A percentile compares a stretch with the other conserved stretches of the same genome.
phyloP scores from a whole-genome alignment of 1,140 invertebrate genomes.

The Streblospio benedicti region DNA sequence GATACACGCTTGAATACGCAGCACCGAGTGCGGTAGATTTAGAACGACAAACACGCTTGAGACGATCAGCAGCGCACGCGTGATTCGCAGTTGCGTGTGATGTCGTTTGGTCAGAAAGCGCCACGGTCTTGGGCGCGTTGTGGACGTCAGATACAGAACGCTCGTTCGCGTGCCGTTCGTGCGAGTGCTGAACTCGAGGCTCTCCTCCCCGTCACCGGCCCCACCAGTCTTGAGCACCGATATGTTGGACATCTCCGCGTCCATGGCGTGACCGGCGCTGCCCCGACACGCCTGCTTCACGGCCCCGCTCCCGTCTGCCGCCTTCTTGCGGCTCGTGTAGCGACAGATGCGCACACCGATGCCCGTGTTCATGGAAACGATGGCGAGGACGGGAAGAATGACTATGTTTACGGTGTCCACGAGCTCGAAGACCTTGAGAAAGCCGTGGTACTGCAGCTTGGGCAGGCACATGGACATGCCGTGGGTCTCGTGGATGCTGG shows the following conservation, averaged over 20 bases:
- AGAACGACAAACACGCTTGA: constrained; percentile 67
- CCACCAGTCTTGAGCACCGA: neutral
- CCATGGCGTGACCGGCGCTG: neutral
- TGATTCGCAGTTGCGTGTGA: constrained; percentile 59
- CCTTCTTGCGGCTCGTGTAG: constrained; percentile 45
- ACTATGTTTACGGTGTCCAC: constrained; percentile 63
- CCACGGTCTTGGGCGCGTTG: neutral
- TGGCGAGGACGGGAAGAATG: constrained; percentile 59
- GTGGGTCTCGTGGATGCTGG: constrained; percentile 31
- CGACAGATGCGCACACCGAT: constrained; percentile 54
- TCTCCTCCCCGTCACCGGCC: neutral
- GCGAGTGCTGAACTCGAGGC: neutral
- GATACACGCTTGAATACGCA: constrained; percentile 30
- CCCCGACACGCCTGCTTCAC: neutral
- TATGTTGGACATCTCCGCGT: neutral
- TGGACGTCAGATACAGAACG: too few species aligned
- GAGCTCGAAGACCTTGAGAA: constrained; percentile 57
- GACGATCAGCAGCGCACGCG: constrained; percentile 68
- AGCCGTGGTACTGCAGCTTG: constrained; percentile 34
- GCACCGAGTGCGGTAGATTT: constrained; percentile 56
- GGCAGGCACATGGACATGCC: constrained; percentile 4
- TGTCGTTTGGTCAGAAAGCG: constrained; percentile 9
- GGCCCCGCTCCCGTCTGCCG: neutral
- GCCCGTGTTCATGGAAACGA: constrained; percentile 60
- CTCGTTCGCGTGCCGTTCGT: neutral